Percentiles rank a stretch among this genome's conserved stretches.
Conservation (phyloP, 2,113 vertebrate species). For the Corythaixoides concolor region DNA sequence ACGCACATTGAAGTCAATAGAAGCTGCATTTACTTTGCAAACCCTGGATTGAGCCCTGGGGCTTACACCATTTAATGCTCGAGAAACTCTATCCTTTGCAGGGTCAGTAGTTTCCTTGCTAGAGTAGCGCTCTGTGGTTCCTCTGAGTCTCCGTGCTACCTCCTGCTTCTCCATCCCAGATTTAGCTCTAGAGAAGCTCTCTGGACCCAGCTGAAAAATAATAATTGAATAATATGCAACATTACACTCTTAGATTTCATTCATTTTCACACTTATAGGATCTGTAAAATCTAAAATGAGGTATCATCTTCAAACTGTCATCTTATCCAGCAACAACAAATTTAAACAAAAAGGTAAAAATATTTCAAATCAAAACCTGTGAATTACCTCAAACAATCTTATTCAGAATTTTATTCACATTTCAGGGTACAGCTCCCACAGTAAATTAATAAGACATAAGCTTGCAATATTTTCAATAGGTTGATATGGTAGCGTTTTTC, state of each 20-base stretch:
- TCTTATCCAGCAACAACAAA: slow-evolving; percentile 23
- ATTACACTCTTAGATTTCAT: slow-evolving; percentile 13
- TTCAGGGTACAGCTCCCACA: slow-evolving; percentile 1
- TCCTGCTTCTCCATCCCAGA: neutral
- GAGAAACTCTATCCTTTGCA: neutral
- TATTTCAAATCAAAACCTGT: slow-evolving; percentile 21
- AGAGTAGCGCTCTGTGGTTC: neutral
- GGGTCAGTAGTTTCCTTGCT: neutral
- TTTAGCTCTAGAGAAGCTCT: neutral
- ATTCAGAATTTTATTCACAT: slow-evolving; percentile 14
- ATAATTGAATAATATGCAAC: slow-evolving; percentile 58
- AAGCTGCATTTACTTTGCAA: neutral
- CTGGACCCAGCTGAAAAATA: slow-evolving; percentile 9
- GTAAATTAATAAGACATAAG: slow-evolving; percentile 47
- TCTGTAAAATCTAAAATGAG: slow-evolving; percentile 38
- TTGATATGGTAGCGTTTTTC: slow-evolving; percentile 10
- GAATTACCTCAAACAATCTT: slow-evolving; percentile 38
- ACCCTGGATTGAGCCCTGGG: neutral
- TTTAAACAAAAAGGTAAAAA: neutral
- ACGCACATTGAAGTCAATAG: neutral
- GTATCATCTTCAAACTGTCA: slow-evolving; percentile 31
- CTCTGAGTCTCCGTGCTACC: neutral
- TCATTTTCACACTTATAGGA: slow-evolving; percentile 49
- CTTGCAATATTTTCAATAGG: neutral
- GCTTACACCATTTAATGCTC: neutral